phyloP scores from a whole-genome alignment of 2,113 vertebrate species.

The Poecile atricapillus region DNA sequence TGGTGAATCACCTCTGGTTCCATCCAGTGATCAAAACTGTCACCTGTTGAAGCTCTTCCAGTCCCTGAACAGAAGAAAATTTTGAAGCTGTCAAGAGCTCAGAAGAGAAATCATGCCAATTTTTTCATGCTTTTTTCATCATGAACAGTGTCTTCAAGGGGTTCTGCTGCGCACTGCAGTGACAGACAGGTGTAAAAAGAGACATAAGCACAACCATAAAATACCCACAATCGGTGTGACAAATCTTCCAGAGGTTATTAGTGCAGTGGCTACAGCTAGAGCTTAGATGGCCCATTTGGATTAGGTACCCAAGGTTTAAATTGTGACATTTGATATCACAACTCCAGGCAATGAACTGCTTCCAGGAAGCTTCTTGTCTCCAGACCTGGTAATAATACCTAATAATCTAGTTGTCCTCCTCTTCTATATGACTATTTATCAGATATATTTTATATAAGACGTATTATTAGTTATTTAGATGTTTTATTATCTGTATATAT shows the following conservation, averaged over 20 bases:
- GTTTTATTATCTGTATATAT: neutral
- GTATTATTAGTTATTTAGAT: neutral
- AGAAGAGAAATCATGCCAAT: neutral
- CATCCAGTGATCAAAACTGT: neutral
- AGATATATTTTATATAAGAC: neutral
- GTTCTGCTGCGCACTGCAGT: neutral
- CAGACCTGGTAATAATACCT: neutral
- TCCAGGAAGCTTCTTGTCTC: neutral
- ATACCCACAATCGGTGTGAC: neutral
- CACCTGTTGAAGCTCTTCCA: neutral
- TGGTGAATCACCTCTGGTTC: neutral
- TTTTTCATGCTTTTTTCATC: neutral
- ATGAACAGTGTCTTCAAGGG: neutral
- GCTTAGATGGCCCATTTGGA: neutral
- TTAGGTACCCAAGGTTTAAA: neutral
- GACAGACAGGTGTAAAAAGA: neutral
- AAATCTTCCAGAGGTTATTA: neutral
- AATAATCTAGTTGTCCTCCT: neutral
- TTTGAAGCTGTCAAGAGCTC: neutral
- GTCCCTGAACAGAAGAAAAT: neutral
- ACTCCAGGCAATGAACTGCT: neutral
- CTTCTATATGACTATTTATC: neutral
- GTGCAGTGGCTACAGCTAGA: neutral
- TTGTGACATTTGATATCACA: neutral
- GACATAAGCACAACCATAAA: neutral